These are phyloP conservation scores for Rhabdomys pumilio DNA, from an alignment of 2,797 vertebrate species.

Conservation along the genomic window DNA sequence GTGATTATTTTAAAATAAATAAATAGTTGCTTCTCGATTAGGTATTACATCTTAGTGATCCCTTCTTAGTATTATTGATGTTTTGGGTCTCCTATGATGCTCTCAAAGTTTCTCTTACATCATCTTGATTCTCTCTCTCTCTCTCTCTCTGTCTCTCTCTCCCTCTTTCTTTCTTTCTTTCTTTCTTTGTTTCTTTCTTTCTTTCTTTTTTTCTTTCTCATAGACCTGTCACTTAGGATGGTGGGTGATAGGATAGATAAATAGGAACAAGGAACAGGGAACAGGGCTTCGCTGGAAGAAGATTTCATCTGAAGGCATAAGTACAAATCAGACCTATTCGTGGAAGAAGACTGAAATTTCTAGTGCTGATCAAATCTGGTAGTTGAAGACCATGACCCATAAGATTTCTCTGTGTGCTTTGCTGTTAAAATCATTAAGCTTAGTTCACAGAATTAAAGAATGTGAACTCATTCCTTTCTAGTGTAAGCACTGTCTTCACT, in stretches of 20 bases:
- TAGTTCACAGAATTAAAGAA: background rate
- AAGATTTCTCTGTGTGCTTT: background rate
- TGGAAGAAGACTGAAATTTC: background rate
- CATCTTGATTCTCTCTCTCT: background rate
- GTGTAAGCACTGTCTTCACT: background rate
- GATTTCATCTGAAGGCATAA: background rate
- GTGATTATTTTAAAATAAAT: background rate
- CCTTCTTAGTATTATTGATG: background rate
- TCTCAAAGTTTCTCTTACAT: background rate
- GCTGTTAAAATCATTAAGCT: background rate
- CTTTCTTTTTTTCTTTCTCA: too few relatives aligned
- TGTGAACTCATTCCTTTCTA: background rate
- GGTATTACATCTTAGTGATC: background rate
- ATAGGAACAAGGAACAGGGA: too few relatives aligned
- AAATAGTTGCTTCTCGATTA: background rate
- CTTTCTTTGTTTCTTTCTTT: too few relatives aligned
- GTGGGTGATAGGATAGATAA: background rate
- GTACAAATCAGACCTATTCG: background rate
- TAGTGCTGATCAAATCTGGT: background rate
- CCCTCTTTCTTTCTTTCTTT: too few relatives aligned
- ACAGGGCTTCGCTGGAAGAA: background rate
- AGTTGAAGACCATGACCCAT: background rate
- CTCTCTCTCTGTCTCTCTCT: too few relatives aligned
- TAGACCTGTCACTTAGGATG: background rate
- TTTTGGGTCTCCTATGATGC: background rate